Evolutionary conservation across 2,797 vertebrate genomes (phyloP), one percentile per base, ranked within the genome.

Genomic region (Todus mexicanus): DNA sequence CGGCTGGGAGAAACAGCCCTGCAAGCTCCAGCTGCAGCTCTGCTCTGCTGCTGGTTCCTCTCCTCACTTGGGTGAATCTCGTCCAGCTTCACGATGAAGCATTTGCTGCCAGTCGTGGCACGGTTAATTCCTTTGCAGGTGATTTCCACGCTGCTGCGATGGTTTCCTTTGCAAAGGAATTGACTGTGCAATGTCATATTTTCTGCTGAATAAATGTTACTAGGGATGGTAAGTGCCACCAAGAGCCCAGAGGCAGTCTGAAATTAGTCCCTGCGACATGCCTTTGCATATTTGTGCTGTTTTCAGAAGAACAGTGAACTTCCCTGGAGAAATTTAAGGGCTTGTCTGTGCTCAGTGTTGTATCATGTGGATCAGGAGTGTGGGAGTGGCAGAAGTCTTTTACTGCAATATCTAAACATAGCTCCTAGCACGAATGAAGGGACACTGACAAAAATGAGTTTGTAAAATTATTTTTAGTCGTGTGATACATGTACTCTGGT

Each of bases 391-490:
- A 57, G n/a, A 80, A 94, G 5, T 63, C 40, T 63, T 26, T 64
- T 43, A 27, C 56, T 75, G 70, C 64, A 70, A 8, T 78, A 66
- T 69, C 74, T 91, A 92, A 94, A 91, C 59, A 59, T 90, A 91
- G 77, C 78, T 86, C n/a, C 56, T 81, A 91, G 80, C 45, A 37
- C 0, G 3, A 68, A n/a, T 88, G 12, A 43, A 94, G n/a, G 59
- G 53, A 48, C 45, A 35, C 43, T 42, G 48, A 82, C 84, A 89
- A 84, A 92, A 92, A 92, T 61, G 29, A 68, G 16, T 37, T 66
- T 61, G 57, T 85, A 78, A 72, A 68, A 89, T 91, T 95, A 91
- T 91, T 84, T 91, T 92, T 72, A 88, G 73, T 81, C 1, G 1
- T 40, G 60, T 91, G 90, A 86, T 84, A 69, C 31, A 16, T 14